Percentiles rank a stretch among this genome's conserved stretches.
phyloP scores from a whole-genome alignment of 2,113 vertebrate genomes.

The Blennius ocellaris region DNA sequence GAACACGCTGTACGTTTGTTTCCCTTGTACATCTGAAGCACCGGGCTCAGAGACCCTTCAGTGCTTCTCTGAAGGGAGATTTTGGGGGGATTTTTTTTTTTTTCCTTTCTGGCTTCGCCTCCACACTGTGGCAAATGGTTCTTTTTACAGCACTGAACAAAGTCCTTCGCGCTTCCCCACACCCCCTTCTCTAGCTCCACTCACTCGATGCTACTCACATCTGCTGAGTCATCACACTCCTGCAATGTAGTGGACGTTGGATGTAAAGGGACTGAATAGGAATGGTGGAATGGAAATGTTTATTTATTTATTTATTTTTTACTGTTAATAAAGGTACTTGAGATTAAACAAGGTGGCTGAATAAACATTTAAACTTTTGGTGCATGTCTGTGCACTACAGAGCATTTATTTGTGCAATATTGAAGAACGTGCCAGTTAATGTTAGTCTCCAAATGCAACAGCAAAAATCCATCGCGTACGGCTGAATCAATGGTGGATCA shows the following conservation, averaged over 20 bases:
- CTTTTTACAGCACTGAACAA: constrained; percentile 5
- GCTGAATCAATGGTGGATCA: too few relatives aligned
- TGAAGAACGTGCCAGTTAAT: too few relatives aligned
- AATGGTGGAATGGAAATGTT: background rate
- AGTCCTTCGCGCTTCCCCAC: background rate
- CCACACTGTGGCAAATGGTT: constrained; percentile 10
- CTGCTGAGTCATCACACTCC: constrained; percentile 25
- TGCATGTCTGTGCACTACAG: too few relatives aligned
- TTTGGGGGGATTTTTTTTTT: background rate
- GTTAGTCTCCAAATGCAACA: too few relatives aligned
- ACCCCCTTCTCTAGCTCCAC: background rate
- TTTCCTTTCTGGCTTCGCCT: background rate
- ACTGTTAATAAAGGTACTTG: background rate
- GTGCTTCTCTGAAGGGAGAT: background rate
- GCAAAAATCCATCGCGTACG: too few relatives aligned
- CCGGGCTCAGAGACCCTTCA: background rate
- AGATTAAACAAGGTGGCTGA: too few relatives aligned
- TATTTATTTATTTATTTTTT: background rate
- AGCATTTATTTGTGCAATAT: too few relatives aligned
- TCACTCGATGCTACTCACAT: constrained; percentile 1
- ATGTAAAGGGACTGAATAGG: background rate
- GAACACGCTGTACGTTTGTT: constrained; percentile 11
- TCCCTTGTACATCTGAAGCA: constrained; percentile 3
- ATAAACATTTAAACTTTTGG: too few relatives aligned
- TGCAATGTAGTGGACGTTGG: constrained; percentile 9